phyloP scores from a whole-genome alignment of 1,140 invertebrate genomes.

The Asobara japonica region DNA sequence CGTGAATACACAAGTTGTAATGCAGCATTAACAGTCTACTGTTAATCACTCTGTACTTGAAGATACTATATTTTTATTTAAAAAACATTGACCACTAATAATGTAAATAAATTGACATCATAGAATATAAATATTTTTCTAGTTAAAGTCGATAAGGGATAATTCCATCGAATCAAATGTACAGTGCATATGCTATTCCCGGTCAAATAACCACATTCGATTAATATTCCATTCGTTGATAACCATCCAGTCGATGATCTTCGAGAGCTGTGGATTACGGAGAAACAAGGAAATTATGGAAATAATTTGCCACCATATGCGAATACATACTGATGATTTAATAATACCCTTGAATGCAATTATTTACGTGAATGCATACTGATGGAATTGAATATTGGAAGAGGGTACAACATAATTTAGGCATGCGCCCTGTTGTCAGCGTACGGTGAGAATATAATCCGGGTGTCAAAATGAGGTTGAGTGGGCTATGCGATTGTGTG shows the following conservation, averaged over 20 bases:
- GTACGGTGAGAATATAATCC: constrained; percentile 26
- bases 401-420: background rate
- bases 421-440: constrained; percentile 20
- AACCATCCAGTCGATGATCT: background rate
- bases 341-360: constrained; percentile 52
- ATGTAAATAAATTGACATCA: no score
- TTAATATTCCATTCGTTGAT: background rate
- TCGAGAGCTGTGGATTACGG: background rate
- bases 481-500: background rate
- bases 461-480: constrained; percentile 23
- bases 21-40: no score
- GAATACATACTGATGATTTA: constrained; percentile 46
- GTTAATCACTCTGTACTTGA: no score
- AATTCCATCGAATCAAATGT: no score
- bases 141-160: no score
- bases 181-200: background rate
- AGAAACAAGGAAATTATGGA: constrained; percentile 7
- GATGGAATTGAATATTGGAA: constrained; percentile 38
- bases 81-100: no score
- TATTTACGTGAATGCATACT: constrained; percentile 57
- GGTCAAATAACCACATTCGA: background rate
- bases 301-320: background rate
- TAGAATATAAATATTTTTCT: no score
- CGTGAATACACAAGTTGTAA: no score
- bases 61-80: no score